Percentiles rank a stretch among this genome's conserved stretches.
Conservation (phyloP, 2,113 vertebrate genomes). For the Canis aureus region DNA sequence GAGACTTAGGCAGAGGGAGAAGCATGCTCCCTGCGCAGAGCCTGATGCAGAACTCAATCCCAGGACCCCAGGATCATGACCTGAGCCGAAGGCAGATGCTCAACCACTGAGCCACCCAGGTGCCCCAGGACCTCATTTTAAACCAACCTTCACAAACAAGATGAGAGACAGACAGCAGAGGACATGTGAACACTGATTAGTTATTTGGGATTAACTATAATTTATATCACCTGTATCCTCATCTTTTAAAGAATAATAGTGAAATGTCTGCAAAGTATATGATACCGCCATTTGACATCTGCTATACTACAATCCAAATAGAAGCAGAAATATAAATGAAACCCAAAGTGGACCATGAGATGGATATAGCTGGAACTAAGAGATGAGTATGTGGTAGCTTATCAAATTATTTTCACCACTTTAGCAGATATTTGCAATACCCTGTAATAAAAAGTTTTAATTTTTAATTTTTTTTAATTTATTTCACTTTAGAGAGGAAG, state of each 20-base stretch:
- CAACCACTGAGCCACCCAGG: no score
- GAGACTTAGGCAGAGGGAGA: no score
- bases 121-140: neutral
- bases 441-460: neutral
- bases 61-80: no score
- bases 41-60: no score
- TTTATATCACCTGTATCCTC: neutral
- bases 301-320: neutral
- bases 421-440: neutral
- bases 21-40: no score
- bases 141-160: neutral
- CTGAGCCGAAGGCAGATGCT: no score
- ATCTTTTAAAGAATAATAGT: neutral
- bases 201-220: neutral
- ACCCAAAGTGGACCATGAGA: neutral
- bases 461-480: neutral
- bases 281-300: neutral
- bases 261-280: neutral
- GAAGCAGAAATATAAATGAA: neutral
- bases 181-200: neutral
- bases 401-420: neutral
- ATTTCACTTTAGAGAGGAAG: neutral
- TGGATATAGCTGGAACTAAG: neutral
- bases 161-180: neutral
- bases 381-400: accelerated